Evolutionary conservation across 2,797 vertebrate genomes (phyloP), one percentile per base, ranked within the genome.

Genomic region (Galago senegalensis): DNA sequence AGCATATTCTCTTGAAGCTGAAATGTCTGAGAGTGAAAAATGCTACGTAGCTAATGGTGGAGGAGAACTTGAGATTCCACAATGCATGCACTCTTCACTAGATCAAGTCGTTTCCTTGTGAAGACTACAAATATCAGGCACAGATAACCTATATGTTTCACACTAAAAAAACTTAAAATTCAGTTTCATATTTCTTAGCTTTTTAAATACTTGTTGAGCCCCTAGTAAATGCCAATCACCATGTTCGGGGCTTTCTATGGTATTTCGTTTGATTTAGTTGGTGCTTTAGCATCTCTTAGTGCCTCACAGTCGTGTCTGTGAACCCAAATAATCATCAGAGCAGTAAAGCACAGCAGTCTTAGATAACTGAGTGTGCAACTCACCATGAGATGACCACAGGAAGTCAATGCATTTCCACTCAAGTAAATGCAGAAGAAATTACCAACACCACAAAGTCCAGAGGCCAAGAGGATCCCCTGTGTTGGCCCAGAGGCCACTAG

Each of bases 141-240:
- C 2, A n/a, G 34, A 37, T 76, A 56, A 87, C 5, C 53, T 72
- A 20, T 1, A 65, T 0, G 8, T 70, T 25, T 81, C 77, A 82
- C 12, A 61, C 29, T 77, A 46, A 63, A 93, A 72, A 73, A 1
- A 49, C 0, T 81, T 49, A 69, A 58, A 69, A 61, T 63, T 73
- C 69, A 94, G 53, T 60, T n/a, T 18, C 58, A 29, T 53, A 63
- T 82, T 67, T 82, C 13, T 84, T 67, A 83, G 25, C 40, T 91
- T 67, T 94, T 85, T 60, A 60, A 87, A 49, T 56, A 85, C 23
- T 58, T 83, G 27, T 5, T 63, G 58, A 61, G 56, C 29, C 16
- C 14, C 43, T 43, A 23, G 5, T 25, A 87, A 61, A 65, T 31
- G 16, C 43, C 73, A 76, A 18, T 60, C 53, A 31, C 31, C 40